A percentile compares a stretch with the other conserved stretches of the same genome.
These are phyloP conservation scores for Tenthredo scrophulariae DNA, from an alignment of 2,888 invertebrate species.

Conservation along the genomic window DNA sequence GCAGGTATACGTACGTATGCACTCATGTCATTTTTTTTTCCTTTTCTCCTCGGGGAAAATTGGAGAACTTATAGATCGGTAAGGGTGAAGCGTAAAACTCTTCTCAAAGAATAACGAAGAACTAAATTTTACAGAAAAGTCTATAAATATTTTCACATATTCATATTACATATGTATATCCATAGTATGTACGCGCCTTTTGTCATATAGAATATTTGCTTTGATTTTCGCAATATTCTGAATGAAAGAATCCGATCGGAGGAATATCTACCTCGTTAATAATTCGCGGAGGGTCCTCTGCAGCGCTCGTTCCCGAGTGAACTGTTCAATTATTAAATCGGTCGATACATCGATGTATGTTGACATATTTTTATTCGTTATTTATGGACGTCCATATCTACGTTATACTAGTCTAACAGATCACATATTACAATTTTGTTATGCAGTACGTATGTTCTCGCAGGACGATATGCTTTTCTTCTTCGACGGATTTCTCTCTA, in stretches of 20 bases:
- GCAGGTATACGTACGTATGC: neutral
- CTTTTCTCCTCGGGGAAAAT: neutral
- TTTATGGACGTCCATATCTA: neutral
- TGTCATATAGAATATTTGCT: constrained; percentile 23
- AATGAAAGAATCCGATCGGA: constrained; percentile 14
- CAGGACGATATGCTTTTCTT: neutral
- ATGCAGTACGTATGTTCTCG: neutral
- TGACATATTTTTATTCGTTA: constrained; percentile 12
- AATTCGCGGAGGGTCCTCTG: constrained; percentile 27
- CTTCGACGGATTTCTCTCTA: neutral
- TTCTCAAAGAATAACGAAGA: neutral
- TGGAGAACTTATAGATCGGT: neutral
- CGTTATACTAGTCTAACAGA: neutral
- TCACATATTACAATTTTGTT: neutral
- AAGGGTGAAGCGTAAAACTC: neutral
- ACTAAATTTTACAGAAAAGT: neutral
- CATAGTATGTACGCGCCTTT: neutral
- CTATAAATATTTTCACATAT: neutral
- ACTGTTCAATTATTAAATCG: constrained; percentile 39
- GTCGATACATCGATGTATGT: constrained; percentile 26
- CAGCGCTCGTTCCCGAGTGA: neutral
- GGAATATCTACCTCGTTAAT: constrained; percentile 37
- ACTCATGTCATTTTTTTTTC: neutral
- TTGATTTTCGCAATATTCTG: constrained; percentile 13
- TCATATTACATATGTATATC: no score